Evolutionary conservation across 2,113 vertebrate species (phyloP).

Genomic region (Amazona vittata): DNA sequence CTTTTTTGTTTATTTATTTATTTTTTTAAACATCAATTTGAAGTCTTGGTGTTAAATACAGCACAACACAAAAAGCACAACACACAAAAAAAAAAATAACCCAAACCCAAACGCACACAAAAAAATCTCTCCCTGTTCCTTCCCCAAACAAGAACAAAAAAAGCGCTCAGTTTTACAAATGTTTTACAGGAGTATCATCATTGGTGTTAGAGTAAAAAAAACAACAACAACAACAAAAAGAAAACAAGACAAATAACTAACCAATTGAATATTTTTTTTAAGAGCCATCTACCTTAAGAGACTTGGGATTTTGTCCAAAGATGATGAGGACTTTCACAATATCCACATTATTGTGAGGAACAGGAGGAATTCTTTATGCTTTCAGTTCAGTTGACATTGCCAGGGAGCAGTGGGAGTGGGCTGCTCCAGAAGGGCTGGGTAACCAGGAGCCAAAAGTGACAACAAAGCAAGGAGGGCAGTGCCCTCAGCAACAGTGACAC

Average conservation of each 20-base stretch:
- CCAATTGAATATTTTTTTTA: rapidly evolving
- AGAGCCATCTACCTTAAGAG: not conserved
- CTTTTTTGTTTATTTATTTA: not conserved
- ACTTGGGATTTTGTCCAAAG: not conserved
- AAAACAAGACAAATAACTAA: not conserved
- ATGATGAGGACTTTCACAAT: not conserved
- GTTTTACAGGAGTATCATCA: not conserved
- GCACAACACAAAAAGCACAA: not conserved
- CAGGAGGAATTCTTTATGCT: not conserved
- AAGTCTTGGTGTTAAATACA: not conserved
- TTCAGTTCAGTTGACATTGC: not conserved
- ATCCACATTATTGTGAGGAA: not conserved
- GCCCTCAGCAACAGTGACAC: rapidly evolving
- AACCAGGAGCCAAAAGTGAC: not conserved
- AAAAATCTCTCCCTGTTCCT: not conserved
- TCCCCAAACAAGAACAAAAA: not conserved
- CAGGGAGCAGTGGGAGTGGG: not conserved
- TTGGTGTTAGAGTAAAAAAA: not conserved
- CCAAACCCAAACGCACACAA: not conserved
- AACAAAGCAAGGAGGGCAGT: not conserved
- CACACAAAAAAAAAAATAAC: not conserved
- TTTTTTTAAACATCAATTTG: not conserved
- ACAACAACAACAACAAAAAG: not conserved
- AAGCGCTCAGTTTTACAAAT: not conserved
- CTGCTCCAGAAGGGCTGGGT: not conserved